phyloP scores from a whole-genome alignment of 2,113 vertebrate species.

The Ardeotis arabs region DNA sequence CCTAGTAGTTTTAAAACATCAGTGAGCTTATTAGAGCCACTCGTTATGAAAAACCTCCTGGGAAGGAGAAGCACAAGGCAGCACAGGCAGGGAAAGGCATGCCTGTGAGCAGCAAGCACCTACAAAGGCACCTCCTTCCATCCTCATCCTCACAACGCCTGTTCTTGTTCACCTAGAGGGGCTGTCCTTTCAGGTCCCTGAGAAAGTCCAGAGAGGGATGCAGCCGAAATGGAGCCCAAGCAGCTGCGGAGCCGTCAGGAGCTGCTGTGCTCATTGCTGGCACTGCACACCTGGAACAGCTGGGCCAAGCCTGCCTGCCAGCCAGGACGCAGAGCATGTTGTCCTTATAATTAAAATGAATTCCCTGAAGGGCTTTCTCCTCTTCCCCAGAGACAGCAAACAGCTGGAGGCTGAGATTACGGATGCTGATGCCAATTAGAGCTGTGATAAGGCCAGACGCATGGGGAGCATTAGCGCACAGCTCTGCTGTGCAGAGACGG shows the following conservation, averaged over 20 bases:
- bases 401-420: slow-evolving; percentile 37
- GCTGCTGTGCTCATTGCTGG: neutral
- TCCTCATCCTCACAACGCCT: neutral
- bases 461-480: neutral
- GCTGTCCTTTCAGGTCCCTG: neutral
- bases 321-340: neutral
- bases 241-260: neutral
- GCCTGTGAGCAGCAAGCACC: neutral
- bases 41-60: neutral
- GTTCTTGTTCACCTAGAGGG: neutral
- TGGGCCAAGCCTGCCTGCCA: neutral
- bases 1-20: neutral
- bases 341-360: neutral
- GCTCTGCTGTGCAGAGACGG: neutral
- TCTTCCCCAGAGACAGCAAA: slow-evolving; percentile 2
- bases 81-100: neutral
- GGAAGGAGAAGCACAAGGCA: neutral
- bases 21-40: neutral
- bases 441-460: neutral
- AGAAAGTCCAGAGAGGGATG: neutral
- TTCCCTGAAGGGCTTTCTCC: slow-evolving; percentile 13
- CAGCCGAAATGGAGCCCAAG: rapidly evolving
- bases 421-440: neutral
- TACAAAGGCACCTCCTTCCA: neutral
- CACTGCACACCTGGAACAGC: neutral